Percentiles rank a stretch among this genome's conserved stretches.
Evolutionary conservation across 2,888 invertebrate species (phyloP).

Genomic region (Steinernema hermaphroditum): DNA sequence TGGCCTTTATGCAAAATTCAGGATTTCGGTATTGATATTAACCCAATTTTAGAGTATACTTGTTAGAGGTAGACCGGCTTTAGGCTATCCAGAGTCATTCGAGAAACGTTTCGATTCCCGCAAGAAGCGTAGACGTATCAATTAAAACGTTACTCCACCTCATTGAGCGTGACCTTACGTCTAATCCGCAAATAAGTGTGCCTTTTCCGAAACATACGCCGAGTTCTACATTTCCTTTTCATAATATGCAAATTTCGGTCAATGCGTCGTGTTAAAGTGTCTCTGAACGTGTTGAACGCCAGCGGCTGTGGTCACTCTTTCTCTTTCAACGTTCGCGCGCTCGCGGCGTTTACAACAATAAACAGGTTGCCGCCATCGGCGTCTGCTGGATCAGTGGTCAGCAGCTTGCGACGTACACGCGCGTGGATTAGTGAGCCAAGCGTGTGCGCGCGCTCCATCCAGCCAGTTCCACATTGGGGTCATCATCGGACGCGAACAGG

Average conservation of each 20-base stretch:
- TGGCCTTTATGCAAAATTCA: no score
- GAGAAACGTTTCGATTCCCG: no score
- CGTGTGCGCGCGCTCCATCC: not conserved
- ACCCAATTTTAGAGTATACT: no score
- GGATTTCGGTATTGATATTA: no score
- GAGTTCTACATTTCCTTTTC: not conserved
- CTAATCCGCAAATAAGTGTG: no score
- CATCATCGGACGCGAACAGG: slow-evolving; percentile 22
- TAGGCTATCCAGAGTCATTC: no score
- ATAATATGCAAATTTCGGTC: slow-evolving; percentile 27
- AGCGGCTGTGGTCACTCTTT: not conserved
- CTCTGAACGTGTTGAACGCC: not conserved
- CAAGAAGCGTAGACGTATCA: no score
- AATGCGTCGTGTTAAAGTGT: slow-evolving; percentile 29
- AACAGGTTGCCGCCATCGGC: slow-evolving; percentile 1
- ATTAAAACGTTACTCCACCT: no score
- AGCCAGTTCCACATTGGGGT: slow-evolving; percentile 27
- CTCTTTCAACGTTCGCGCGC: not conserved
- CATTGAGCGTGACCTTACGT: no score
- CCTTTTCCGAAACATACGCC: no score
- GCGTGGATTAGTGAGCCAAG: slow-evolving; percentile 11
- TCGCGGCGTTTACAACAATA: no score
- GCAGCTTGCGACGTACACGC: not conserved
- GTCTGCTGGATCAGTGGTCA: not conserved
- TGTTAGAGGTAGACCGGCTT: no score